phyloP scores from a whole-genome alignment of 64 coral and sea anemone genomes.

The Dendrophyllia cribrosa region DNA sequence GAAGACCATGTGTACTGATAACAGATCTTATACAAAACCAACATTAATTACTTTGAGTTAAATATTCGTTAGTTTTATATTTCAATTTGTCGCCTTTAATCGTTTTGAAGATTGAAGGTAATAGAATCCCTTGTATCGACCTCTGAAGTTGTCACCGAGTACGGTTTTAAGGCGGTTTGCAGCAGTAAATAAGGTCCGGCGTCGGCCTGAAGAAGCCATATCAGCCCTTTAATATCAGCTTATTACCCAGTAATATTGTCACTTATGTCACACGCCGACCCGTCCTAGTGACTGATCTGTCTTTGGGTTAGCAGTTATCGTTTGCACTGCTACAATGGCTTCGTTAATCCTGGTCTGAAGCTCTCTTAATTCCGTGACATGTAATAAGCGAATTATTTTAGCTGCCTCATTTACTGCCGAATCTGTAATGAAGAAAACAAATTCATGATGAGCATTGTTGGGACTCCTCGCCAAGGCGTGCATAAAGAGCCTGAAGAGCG shows the following conservation, averaged over 20 bases:
- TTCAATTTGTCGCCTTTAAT: neutral
- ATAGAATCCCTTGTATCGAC: neutral
- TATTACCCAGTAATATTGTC: neutral
- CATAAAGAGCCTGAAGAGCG: too few species aligned
- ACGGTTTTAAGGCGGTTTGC: neutral
- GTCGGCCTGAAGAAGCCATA: neutral
- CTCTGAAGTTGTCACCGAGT: neutral
- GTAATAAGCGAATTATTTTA: conserved; percentile 93
- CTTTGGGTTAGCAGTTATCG: conserved; percentile 95
- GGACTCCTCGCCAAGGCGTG: too few species aligned
- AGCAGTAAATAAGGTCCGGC: neutral
- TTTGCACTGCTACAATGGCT: conserved; percentile 91
- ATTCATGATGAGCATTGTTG: neutral
- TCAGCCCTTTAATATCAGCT: neutral
- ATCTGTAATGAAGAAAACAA: conserved; percentile 60
- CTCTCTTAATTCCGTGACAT: conserved; percentile 85
- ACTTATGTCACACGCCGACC: conserved; percentile 73
- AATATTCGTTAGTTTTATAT: neutral
- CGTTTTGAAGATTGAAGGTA: neutral
- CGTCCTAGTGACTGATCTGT: conserved; percentile 91
- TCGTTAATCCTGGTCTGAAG: conserved; percentile 98
- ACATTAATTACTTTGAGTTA: neutral
- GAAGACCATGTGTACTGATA: neutral
- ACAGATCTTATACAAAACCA: neutral
- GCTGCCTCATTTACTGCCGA: conserved; percentile 97